Evolutionary conservation across 2,113 vertebrate genomes (phyloP).

Genomic region (Excalfactoria chinensis): DNA sequence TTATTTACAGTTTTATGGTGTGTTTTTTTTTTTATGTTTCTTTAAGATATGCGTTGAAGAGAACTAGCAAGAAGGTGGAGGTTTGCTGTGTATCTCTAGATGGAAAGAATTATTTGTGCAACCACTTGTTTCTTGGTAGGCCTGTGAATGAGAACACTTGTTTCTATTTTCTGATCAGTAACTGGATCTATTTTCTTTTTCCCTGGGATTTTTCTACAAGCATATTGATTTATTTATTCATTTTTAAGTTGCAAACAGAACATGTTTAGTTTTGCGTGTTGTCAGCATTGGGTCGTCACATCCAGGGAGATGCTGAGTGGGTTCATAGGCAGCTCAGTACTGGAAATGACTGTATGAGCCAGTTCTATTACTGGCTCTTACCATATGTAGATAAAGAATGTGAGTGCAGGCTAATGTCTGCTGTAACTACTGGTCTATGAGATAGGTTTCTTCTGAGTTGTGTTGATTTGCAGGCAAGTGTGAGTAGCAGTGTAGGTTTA

Average conservation of each 20-base stretch:
- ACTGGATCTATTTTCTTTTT: not conserved
- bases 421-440: not conserved
- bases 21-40: not conserved
- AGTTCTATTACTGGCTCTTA: accelerated
- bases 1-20: not conserved
- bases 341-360: accelerated
- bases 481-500: not conserved
- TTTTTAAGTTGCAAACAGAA: not conserved
- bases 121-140: not conserved
- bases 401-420: accelerated
- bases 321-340: not conserved
- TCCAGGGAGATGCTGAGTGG: accelerated
- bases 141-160: not conserved
- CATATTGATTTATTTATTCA: accelerated
- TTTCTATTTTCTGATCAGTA: not conserved
- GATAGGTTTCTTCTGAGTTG: not conserved
- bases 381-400: not conserved
- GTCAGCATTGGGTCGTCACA: not conserved
- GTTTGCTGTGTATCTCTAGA: not conserved
- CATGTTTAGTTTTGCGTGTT: not conserved
- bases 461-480: not conserved
- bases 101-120: not conserved
- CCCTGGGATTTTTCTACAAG: not conserved
- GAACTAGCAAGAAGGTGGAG: not conserved
- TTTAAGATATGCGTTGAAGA: not conserved